These are phyloP conservation scores for Polypterus bichir DNA, from an alignment of 2,113 vertebrate species.

Conservation along the genomic window DNA sequence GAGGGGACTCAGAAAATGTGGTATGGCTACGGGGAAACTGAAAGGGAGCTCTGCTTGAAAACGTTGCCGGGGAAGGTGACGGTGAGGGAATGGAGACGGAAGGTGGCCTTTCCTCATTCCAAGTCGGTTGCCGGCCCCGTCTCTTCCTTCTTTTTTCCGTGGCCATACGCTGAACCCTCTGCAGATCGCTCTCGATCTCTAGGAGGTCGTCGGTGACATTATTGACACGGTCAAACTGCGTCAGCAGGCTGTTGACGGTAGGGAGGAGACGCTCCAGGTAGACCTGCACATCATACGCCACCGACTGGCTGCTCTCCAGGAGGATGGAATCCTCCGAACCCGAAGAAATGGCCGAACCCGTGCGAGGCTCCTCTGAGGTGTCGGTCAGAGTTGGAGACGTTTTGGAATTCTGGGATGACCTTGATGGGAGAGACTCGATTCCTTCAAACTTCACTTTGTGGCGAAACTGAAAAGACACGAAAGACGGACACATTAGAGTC, in stretches of 20 bases:
- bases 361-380: conserved; percentile 8
- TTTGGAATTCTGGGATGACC: conserved; percentile 39
- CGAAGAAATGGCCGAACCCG: conserved; percentile 32
- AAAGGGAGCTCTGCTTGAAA: not conserved
- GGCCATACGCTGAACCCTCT: conserved; percentile 31
- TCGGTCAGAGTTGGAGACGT: conserved; percentile 20
- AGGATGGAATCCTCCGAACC: conserved; percentile 33
- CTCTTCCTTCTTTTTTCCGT: conserved; percentile 16
- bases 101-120: conserved; percentile 5
- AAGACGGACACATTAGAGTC: not conserved
- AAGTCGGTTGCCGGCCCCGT: not conserved
- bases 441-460: conserved; percentile 65
- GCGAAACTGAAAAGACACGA: conserved; percentile 41
- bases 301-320: conserved; percentile 11
- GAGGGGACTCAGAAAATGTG: conserved; percentile 36
- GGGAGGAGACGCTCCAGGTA: conserved; percentile 45
- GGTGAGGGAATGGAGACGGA: conserved; percentile 3
- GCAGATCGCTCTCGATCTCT: conserved; percentile 40
- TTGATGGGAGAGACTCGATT: conserved; percentile 42
- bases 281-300: conserved; percentile 25
- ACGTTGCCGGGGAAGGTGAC: not conserved
- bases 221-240: conserved; percentile 48
- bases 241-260: conserved; percentile 33
- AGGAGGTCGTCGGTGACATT: conserved; percentile 40
- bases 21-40: conserved; percentile 20